Evolutionary conservation across 2,113 vertebrate species (phyloP).

Genomic region (Gymnogyps californianus): DNA sequence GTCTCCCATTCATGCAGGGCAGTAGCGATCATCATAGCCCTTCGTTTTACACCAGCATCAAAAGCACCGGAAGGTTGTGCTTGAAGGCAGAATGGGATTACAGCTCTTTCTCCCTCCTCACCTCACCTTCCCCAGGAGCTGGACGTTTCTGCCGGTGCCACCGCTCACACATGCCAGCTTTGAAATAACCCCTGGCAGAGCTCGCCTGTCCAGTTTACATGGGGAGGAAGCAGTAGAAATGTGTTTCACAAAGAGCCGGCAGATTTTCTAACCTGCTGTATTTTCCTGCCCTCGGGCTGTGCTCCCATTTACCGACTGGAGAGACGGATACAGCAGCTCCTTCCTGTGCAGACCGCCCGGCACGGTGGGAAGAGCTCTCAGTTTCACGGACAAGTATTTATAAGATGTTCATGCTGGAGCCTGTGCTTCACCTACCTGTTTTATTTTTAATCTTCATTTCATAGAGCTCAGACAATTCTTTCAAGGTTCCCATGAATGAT

Average conservation of each 20-base stretch:
- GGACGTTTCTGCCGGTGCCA: neutral
- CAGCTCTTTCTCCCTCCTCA: neutral
- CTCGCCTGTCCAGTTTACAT: no score
- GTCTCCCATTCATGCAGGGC: neutral
- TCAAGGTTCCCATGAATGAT: conserved; percentile 16
- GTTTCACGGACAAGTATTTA: neutral
- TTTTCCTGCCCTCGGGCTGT: neutral
- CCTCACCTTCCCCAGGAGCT: neutral
- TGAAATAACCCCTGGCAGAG: neutral
- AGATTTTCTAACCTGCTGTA: neutral
- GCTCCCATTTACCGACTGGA: neutral
- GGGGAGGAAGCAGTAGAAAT: neutral
- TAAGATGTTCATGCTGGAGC: neutral
- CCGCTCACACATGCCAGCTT: neutral
- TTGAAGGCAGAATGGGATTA: neutral
- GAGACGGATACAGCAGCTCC: neutral
- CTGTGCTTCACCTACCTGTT: conserved; percentile 1
- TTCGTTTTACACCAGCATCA: rapidly evolving
- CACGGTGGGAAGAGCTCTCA: rapidly evolving
- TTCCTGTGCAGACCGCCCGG: rapidly evolving
- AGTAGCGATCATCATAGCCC: neutral
- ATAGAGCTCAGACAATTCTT: conserved; percentile 25
- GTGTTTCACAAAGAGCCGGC: neutral
- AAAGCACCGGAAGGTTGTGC: neutral
- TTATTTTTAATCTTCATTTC: conserved; percentile 46